Base-by-base conservation (phyloP, 2,888 invertebrate genomes). In the Dryadula phaetusa region DNA sequence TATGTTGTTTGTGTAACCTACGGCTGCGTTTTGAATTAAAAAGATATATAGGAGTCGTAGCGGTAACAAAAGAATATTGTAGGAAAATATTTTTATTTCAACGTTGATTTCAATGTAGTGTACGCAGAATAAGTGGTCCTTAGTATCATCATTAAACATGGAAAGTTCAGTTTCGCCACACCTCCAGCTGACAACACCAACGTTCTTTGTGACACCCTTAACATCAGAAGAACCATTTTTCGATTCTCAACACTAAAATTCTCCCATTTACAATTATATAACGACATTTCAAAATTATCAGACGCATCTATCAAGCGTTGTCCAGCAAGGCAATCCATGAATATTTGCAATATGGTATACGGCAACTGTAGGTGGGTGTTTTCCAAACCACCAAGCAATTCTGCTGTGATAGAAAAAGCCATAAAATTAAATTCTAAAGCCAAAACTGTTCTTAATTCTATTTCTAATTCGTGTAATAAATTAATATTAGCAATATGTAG, bases 281-380 rank as follows among this genome's bases (percentile, higher is more conserved):
- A 77, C 0, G 86, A 37, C 0, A 70, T 64, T 54, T 84, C 82
- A 22, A 89, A 86, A 0, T 63, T 61, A 0, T 70, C 18, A 62
- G 81, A 82, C 0, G 87, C 85, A 8, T 88, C 86, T 64, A 85
- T 81, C 0, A 89, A 70, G 2, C 79, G 75, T 65, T 88, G 88
- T 0, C 89, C 88, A 1, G 75, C 78, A 2, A 82, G 75, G 67
- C 88, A 88, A 68, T 86, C 86, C 76, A 85, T 82, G 0, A 78
- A 78, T 1, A 87, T 74, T 64, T 83, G 85, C 2, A 79, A 70
- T 3, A 87, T 40, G 0, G 86, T 79, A 44, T 76, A 87, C 0
- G 84, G 84, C 18, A 87, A 42, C 49, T 83, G 73, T 2, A 85
- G 20, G 32, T 80, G 83, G 0, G 85, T 87, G 7, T 86, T 83